Percentiles rank a stretch among this genome's conserved stretches.
phyloP scores from a whole-genome alignment of 2,888 invertebrate species.

The Trimorus sp. region DNA sequence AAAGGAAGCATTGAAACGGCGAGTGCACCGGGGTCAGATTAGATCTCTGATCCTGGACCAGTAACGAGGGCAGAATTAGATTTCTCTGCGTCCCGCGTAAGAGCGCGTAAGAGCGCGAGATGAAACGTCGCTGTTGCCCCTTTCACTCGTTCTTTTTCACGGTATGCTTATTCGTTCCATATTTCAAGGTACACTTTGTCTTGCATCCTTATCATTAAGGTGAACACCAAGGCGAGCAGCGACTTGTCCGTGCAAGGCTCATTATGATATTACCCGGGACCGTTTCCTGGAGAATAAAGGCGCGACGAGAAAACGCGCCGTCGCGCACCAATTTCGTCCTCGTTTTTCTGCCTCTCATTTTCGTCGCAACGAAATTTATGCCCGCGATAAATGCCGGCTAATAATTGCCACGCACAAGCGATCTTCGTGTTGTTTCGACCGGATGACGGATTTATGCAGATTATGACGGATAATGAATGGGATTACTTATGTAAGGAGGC shows the following conservation, averaged over 20 bases:
- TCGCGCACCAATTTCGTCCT: too few species aligned
- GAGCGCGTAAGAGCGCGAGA: conserved; percentile 6
- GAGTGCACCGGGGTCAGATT: conserved; percentile 29
- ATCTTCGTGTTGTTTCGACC: too few species aligned
- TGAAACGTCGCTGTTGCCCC: conserved; percentile 31
- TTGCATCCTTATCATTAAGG: conserved; percentile 29
- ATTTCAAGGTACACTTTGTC: conserved; percentile 37
- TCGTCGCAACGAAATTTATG: too few species aligned
- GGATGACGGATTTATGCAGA: neutral
- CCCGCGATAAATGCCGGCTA: too few species aligned
- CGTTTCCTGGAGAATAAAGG: neutral
- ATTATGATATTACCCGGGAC: conserved; percentile 8
- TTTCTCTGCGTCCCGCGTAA: conserved; percentile 40
- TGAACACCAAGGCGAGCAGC: conserved; percentile 22
- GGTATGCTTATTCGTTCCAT: conserved; percentile 38
- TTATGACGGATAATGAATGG: neutral
- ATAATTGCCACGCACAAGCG: too few species aligned
- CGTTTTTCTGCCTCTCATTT: too few species aligned
- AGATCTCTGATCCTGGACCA: conserved; percentile 46
- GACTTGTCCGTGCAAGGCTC: neutral
- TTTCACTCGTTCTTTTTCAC: conserved; percentile 23
- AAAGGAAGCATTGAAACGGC: conserved; percentile 1
- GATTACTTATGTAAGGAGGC: neutral
- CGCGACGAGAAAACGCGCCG: too few species aligned
- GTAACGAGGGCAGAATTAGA: conserved; percentile 59